Evolutionary conservation across 2,113 vertebrate species (phyloP).

Genomic region (Macquaria australasica): DNA sequence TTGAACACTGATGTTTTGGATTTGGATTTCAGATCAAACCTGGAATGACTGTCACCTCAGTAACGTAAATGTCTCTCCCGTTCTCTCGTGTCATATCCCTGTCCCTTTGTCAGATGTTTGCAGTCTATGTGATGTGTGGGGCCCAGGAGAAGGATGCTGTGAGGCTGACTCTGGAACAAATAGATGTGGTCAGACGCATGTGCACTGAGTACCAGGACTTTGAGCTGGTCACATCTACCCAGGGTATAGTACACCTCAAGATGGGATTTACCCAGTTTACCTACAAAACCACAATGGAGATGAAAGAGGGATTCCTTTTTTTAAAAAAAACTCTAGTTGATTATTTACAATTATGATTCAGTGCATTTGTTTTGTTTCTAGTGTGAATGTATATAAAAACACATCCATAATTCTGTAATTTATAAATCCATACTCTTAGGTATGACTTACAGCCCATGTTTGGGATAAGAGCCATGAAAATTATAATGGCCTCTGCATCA

Average conservation of each 20-base stretch:
- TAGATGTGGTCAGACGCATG: constrained; percentile 91
- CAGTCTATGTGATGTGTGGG: constrained; percentile 89
- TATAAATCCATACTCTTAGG: background rate
- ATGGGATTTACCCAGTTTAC: background rate
- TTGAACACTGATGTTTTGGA: background rate
- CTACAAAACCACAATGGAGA: background rate
- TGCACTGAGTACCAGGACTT: constrained; percentile 89
- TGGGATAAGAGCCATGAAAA: background rate
- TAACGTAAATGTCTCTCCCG: background rate
- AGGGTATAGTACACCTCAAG: constrained; percentile 81
- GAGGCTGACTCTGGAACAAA: constrained; percentile 92
- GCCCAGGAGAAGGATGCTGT: constrained; percentile 92
- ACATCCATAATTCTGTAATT: background rate
- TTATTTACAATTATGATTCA: background rate
- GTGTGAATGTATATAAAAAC: background rate
- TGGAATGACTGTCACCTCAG: background rate
- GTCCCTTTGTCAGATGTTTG: constrained; percentile 88
- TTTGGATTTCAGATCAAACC: background rate
- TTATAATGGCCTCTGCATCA: background rate
- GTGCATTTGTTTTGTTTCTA: background rate
- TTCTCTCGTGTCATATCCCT: background rate
- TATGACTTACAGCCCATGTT: background rate
- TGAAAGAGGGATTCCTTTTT: background rate
- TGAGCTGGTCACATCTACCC: constrained; percentile 87
- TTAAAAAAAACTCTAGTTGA: background rate